These are phyloP conservation scores for Oscheius onirici DNA, from an alignment of 2,888 invertebrate species.

Conservation along the genomic window DNA sequence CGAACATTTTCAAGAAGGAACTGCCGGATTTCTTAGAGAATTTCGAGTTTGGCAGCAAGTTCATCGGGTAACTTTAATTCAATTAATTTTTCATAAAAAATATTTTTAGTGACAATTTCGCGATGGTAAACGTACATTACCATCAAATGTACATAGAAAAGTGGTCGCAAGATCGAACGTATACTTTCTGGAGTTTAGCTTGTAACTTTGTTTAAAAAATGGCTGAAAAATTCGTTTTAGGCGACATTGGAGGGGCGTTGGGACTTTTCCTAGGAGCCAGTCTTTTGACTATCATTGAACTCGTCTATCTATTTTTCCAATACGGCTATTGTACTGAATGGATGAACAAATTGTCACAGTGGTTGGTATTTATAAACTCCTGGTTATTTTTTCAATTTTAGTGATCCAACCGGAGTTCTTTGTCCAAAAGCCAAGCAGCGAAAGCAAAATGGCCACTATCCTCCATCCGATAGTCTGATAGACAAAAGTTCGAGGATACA, in stretches of 20 bases:
- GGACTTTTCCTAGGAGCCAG: slow-evolving; percentile 69
- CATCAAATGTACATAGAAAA: slow-evolving; percentile 70
- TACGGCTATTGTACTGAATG: slow-evolving; percentile 26
- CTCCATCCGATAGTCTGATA: slow-evolving; percentile 6
- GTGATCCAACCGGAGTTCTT: background rate
- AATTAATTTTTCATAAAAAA: background rate
- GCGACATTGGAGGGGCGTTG: slow-evolving; percentile 69
- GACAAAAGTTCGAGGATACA: slow-evolving; percentile 7
- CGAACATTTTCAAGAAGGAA: slow-evolving; percentile 67
- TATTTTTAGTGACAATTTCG: slow-evolving; percentile 67
- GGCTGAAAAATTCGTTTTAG: slow-evolving; percentile 33
- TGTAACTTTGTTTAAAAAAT: slow-evolving; percentile 40
- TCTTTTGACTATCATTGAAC: slow-evolving; percentile 67
- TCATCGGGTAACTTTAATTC: slow-evolving; percentile 53
- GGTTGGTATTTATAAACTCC: background rate
- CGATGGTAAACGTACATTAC: slow-evolving; percentile 69
- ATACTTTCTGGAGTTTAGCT: slow-evolving; percentile 68
- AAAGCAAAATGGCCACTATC: background rate
- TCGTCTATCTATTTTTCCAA: slow-evolving; percentile 61
- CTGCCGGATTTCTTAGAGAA: slow-evolving; percentile 67
- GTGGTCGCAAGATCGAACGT: slow-evolving; percentile 68
- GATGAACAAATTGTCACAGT: background rate
- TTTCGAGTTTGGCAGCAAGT: slow-evolving; percentile 68
- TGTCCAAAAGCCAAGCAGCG: background rate
- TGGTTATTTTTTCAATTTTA: background rate